Base-by-base conservation (phyloP, 2,113 vertebrate species). In the Solenodon paradoxus region DNA sequence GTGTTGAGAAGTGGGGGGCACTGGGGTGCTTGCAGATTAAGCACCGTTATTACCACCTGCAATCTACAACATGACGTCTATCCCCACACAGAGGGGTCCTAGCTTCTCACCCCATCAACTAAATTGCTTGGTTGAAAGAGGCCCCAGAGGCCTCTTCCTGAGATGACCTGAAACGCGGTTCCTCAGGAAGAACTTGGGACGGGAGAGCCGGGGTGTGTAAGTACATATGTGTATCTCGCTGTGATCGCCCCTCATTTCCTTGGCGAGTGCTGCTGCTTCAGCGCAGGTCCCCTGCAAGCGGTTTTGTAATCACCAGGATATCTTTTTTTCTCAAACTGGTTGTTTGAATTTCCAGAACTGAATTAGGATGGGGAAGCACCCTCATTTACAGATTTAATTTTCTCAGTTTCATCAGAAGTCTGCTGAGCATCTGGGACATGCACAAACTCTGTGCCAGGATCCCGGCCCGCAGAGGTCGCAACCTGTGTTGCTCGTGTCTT, bases 311-410 rank as follows among this genome's bases (percentile, higher is more conserved):
- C 84, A 87, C 47, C 22, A 19, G 78, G 61, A 61, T 81, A 51
- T 81, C 42, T 45, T 93, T 88, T 93, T 88, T 88, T 40, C 74
- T 94, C 53, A 64, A 71, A 72, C 20, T 26, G 69, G 63, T 53
- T 20, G 26, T 79, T 87, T 87, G 90, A 63, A 86, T 95, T 95
- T 97, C 74, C 69, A 79, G 79, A 92, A 86, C 13, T 47, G 81
- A 79, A 79, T 69, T 35, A 63, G 47, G 38, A 53, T 74, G 77
- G 75, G 87, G 75, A 96, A 93, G 81, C 47, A 80, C 74, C 69
- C 30, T 57, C 47, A 53, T 79, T 45, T 83, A 40, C 51, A 92
- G 83, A 79, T 32, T 53, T 49, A 9, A 64, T 64, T 45, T 22
- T 42, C 42, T 83, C 42, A 13, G 49, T 95, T 77, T 84, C 53